Evolutionary conservation across 2,797 vertebrate genomes (phyloP).

Genomic region (Psittacula echo): DNA sequence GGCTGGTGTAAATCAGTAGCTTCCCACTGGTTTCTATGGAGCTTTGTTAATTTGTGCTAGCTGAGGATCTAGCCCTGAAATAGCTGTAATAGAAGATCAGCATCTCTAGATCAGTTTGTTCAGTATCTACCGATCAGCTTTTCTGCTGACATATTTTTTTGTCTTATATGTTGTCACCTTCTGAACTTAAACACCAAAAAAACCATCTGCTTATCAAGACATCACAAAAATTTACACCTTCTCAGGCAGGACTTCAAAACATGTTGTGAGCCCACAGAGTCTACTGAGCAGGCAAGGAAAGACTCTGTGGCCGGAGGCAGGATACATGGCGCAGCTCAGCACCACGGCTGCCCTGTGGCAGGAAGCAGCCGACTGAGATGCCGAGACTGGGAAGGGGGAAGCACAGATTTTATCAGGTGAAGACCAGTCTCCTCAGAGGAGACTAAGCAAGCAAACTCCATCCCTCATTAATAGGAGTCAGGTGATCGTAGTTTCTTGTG

Average conservation of each 20-base stretch:
- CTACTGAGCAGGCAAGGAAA: neutral
- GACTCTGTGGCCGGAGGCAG: accelerated
- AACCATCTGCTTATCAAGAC: constrained; percentile 9
- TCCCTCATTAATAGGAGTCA: constrained; percentile 2
- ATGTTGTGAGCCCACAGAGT: neutral
- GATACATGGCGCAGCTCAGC: accelerated
- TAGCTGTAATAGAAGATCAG: constrained; percentile 23
- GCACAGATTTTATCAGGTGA: constrained; percentile 14
- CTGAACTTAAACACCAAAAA: constrained; percentile 41
- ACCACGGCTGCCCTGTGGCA: accelerated
- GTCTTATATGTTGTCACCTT: constrained; percentile 26
- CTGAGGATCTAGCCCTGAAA: constrained; percentile 2
- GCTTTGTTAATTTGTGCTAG: neutral
- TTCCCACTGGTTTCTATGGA: constrained; percentile 7
- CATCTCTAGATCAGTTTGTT: constrained; percentile 16
- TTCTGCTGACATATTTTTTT: neutral
- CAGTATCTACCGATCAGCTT: neutral
- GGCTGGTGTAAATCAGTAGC: constrained; percentile 28
- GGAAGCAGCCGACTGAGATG: neutral
- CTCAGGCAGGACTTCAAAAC: constrained; percentile 20
- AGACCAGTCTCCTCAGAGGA: neutral
- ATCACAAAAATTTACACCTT: constrained; percentile 58
- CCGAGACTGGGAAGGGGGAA: neutral
- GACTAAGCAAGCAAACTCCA: constrained; percentile 39
- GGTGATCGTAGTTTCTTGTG: neutral